Base-by-base conservation (phyloP, 2,797 vertebrate species). In the Danionella dracula region DNA sequence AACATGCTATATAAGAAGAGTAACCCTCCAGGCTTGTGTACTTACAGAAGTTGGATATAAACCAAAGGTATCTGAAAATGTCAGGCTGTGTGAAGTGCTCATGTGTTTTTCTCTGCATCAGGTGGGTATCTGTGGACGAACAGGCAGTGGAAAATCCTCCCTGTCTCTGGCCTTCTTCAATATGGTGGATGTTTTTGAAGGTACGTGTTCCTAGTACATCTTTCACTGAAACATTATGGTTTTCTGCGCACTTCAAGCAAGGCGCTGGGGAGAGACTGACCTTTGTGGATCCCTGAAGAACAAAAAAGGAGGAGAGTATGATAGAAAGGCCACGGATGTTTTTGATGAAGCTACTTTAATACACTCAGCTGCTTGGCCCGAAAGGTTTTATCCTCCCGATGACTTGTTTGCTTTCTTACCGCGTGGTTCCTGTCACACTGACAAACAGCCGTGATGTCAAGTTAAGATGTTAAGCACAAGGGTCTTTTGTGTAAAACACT, bases 101-200 rank as follows among this genome's bases (percentile, higher is more conserved):
- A 45, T 15, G 10, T 53, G 7, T 34, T 38, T 66, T 13, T 50
- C 5, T 48, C 7, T 37, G 8, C 57, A 8, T 16, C 13, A 99
- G 96, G 95, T 99, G 79, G 96, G 96, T 21, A 99, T 99, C 83
- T 99, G 96, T 7, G 96, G 96, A 1, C 93, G 96, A 20, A 98
- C 96, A 0, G 96, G 96, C 78, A 99, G 96, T 0, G 96, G 96
- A 51, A 99, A 99, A 77, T 99, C 96, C 0, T 98, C 96, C 0
- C 79, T 99, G 48, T 99, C 96, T 0, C 79, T 99, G 87, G 96
- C 96, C 0, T 96, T 99, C 79, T 99, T 99, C 93, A 92, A 96
- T 78, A 98, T 99, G 96, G 96, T 99, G 73, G 96, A 99, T 45
- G 94, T 98, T 67, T 99, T 94, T 76, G 95, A 99, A 78, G 96